Conservation (phyloP, 2,797 vertebrate genomes). For the Gobionotothen gibberifrons region DNA sequence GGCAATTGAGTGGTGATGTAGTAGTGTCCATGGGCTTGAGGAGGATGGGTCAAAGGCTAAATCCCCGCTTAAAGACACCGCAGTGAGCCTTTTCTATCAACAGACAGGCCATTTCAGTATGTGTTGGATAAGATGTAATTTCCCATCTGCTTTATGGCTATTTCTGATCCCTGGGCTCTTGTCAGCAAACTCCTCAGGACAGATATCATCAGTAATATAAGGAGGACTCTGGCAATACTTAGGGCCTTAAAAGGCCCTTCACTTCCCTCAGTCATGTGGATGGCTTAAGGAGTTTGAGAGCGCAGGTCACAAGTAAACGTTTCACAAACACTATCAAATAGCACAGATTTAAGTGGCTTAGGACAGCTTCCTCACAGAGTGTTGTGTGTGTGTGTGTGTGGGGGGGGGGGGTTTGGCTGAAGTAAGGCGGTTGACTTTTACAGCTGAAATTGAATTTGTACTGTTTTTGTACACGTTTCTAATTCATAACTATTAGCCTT, state of each 20-base stretch:
- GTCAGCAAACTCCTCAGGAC: conserved; percentile 85
- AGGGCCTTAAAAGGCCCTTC: conserved; percentile 84
- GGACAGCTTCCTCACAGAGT: conserved; percentile 76
- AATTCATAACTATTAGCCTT: not conserved
- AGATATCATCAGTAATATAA: conserved; percentile 89
- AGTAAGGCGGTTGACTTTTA: conserved; percentile 1
- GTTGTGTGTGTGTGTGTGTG: conserved; percentile 11
- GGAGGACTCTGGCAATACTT: conserved; percentile 83
- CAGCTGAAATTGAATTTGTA: conserved; percentile 9
- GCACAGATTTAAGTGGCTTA: conserved; percentile 83
- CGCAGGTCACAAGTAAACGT: conserved; percentile 84
- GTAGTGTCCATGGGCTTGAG: conserved; percentile 77
- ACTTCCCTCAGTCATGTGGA: conserved; percentile 78
- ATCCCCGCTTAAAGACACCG: conserved; percentile 85
- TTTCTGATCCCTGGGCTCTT: conserved; percentile 86
- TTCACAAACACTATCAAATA: conserved; percentile 86
- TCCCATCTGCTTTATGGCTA: conserved; percentile 87
- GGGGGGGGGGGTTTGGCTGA: not conserved
- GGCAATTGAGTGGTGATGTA: conserved; percentile 78
- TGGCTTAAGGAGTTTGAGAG: conserved; percentile 82
- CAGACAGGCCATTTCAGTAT: conserved; percentile 84
- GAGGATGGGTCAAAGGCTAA: conserved; percentile 82
- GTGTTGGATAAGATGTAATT: conserved; percentile 86
- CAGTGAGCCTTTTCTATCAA: conserved; percentile 84
- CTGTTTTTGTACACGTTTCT: not conserved